Percentiles rank a stretch among this genome's conserved stretches.
Conservation (phyloP, 2,888 invertebrate genomes). For the Trichacis sp. region DNA sequence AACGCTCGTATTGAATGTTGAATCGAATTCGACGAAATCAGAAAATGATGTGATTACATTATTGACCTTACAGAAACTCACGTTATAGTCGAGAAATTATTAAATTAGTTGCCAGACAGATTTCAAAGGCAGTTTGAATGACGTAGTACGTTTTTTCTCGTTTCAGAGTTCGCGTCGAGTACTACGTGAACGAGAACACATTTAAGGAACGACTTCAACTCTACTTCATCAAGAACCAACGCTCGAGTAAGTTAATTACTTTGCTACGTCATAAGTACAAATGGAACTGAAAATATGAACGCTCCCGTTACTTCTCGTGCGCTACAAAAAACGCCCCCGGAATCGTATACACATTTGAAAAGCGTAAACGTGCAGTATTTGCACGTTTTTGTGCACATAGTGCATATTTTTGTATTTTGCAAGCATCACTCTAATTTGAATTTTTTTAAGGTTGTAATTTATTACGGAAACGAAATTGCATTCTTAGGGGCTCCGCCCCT, state of each 20-base stretch:
- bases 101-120: constrained; percentile 4
- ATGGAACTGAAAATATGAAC: constrained; percentile 13
- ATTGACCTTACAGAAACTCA: not conserved
- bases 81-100: not conserved
- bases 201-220: constrained; percentile 98
- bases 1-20: no score
- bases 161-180: constrained; percentile 98
- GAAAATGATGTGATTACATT: not conserved
- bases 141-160: constrained; percentile 62
- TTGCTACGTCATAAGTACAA: constrained; percentile 19
- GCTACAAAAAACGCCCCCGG: not conserved
- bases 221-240: constrained; percentile 99
- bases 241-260: constrained; percentile 89
- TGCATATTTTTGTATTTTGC: no score
- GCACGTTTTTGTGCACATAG: no score
- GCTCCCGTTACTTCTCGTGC: constrained; percentile 8
- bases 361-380: no score
- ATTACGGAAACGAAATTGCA: no score
- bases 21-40: not conserved
- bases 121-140: constrained; percentile 13
- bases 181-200: constrained; percentile 99
- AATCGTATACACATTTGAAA: not conserved
- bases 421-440: no score
- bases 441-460: no score
- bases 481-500: no score